Conservation (phyloP, 2,888 invertebrate genomes). For the Napeogenes sylphis region DNA sequence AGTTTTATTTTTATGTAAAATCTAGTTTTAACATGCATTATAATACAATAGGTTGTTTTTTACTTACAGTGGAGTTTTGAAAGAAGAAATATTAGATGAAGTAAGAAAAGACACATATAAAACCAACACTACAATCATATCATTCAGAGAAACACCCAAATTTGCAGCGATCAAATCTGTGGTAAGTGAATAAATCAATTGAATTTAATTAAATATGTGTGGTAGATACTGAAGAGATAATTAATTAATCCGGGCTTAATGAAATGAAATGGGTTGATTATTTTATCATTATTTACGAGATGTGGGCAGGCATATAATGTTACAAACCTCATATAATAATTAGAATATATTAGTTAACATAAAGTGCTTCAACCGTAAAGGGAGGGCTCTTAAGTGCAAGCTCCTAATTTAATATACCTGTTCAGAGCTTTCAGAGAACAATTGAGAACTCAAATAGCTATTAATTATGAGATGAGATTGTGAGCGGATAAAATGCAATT, state of each 20-base stretch:
- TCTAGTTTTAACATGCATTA: too few relatives aligned
- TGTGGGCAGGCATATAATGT: too few relatives aligned
- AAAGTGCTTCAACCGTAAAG: slow-evolving; percentile 7
- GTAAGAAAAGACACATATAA: slow-evolving; percentile 46
- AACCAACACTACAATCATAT: slow-evolving; percentile 34
- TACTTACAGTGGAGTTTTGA: slow-evolving; percentile 58
- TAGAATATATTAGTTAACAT: neutral
- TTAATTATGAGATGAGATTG: too few relatives aligned
- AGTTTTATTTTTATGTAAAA: too few relatives aligned
- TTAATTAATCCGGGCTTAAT: too few relatives aligned
- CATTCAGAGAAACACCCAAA: slow-evolving; percentile 37
- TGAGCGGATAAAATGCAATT: too few relatives aligned
- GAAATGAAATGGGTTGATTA: too few relatives aligned
- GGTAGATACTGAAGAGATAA: too few relatives aligned
- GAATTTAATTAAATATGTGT: neutral
- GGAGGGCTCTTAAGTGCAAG: slow-evolving; percentile 13
- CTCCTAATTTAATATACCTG: slow-evolving; percentile 10
- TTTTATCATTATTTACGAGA: too few relatives aligned
- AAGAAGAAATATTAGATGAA: slow-evolving; percentile 53
- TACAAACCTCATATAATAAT: too few relatives aligned
- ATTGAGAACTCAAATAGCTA: slow-evolving; percentile 1
- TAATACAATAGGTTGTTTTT: neutral
- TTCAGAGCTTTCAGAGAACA: slow-evolving; percentile 11
- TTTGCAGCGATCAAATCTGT: slow-evolving; percentile 65
- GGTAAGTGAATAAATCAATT: slow-evolving; percentile 42